phyloP scores from a whole-genome alignment of 2,888 invertebrate genomes.

The Elysia crispata region DNA sequence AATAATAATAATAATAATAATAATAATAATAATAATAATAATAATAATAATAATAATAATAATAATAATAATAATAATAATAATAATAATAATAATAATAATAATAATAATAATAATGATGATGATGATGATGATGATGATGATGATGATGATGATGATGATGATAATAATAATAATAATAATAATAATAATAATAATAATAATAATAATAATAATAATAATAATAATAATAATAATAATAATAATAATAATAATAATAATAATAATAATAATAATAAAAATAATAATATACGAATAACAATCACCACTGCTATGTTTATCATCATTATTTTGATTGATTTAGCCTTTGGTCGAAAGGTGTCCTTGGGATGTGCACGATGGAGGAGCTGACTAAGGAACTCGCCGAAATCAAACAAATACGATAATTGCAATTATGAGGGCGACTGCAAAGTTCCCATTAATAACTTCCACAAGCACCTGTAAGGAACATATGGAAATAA shows the following conservation, averaged over 20 bases:
- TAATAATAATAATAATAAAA: neutral
- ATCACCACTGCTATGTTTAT: neutral
- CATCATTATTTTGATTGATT: neutral
- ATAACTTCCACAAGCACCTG: no score
- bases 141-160: neutral
- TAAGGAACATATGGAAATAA: no score
- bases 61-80: constrained; percentile 25
- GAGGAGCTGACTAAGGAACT: no score
- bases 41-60: constrained; percentile 26
- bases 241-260: constrained; percentile 9
- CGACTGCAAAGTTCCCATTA: no score
- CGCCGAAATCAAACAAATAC: no score
- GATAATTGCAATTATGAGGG: no score
- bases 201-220: constrained; percentile 1
- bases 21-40: constrained; percentile 28
- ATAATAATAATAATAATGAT: neutral
- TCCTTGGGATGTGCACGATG: no score
- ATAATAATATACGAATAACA: constrained; percentile 11
- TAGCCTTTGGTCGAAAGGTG: no score
- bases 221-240: constrained; percentile 4
- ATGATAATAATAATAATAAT: neutral
- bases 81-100: constrained; percentile 15
- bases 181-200: neutral
- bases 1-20: constrained; percentile 28
- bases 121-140: neutral